Evolutionary conservation across 2,113 vertebrate species (phyloP).

Genomic region (Pedionomus torquatus): DNA sequence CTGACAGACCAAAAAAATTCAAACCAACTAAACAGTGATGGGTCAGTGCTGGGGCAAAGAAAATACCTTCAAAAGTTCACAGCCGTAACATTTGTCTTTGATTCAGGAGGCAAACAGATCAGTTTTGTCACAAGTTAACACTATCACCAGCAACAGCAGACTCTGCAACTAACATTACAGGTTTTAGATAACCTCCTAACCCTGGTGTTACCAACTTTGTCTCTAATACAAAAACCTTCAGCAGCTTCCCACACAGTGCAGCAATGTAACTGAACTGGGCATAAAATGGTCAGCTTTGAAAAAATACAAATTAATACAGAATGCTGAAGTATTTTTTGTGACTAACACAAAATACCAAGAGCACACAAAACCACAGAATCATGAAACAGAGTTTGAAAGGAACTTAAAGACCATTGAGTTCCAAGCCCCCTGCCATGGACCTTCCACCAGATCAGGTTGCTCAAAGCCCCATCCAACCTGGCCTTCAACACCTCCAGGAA

Average conservation of each 20-base stretch:
- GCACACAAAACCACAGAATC: background rate
- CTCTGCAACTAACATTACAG: background rate
- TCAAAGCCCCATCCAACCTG: too few relatives aligned
- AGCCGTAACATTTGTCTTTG: background rate
- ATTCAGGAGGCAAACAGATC: background rate
- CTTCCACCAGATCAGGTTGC: too few relatives aligned
- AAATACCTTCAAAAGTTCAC: background rate
- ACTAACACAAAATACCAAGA: background rate
- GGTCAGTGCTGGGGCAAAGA: background rate
- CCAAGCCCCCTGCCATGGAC: too few relatives aligned
- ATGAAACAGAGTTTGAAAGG: too few relatives aligned
- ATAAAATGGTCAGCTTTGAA: background rate
- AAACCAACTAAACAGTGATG: background rate
- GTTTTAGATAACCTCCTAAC: rapidly evolving
- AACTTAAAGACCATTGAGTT: too few relatives aligned
- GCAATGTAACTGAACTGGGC: background rate
- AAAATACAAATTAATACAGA: background rate
- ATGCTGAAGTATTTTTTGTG: background rate
- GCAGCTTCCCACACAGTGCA: background rate
- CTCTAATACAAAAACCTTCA: background rate
- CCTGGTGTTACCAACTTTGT: background rate
- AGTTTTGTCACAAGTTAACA: background rate
- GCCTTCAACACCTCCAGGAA: too few relatives aligned
- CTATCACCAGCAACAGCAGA: background rate
- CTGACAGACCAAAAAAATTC: background rate